A percentile compares a stretch with the other conserved stretches of the same genome.
phyloP scores from a whole-genome alignment of 2,113 vertebrate species.

The Jacana jacana region DNA sequence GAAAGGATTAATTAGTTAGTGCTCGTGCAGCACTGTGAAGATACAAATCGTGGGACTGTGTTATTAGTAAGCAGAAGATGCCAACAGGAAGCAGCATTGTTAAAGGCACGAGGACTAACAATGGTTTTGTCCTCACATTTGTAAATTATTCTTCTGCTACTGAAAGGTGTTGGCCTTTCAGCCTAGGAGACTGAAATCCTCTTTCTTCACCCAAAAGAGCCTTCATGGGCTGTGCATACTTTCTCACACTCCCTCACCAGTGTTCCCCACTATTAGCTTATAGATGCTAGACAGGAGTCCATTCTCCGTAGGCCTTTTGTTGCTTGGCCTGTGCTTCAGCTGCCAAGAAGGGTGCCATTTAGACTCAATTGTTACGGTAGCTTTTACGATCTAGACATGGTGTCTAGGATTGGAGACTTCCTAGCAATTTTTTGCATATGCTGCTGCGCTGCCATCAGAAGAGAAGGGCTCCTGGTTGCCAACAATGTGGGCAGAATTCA shows the following conservation, averaged over 20 bases:
- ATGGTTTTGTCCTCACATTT: conserved; percentile 49
- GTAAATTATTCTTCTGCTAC: conserved; percentile 22
- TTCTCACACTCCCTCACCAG: conserved; percentile 51
- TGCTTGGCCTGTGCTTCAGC: conserved; percentile 35
- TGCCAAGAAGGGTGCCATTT: conserved; percentile 60
- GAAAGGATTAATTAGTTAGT: conserved; percentile 51
- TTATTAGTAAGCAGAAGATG: conserved; percentile 38
- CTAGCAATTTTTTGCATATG: conserved; percentile 47
- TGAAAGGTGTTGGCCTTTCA: conserved; percentile 57
- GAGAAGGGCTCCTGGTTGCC: conserved; percentile 25
- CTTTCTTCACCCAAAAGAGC: conserved; percentile 36
- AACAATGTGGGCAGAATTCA: conserved; percentile 53
- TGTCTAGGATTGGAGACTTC: conserved; percentile 60
- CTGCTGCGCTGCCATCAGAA: conserved; percentile 22
- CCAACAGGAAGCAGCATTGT: conserved; percentile 57
- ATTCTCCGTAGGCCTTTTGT: conserved; percentile 48
- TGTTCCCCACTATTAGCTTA: conserved; percentile 38
- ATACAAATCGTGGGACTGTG: conserved; percentile 19
- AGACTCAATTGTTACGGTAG: conserved; percentile 51
- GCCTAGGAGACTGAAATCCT: conserved; percentile 11
- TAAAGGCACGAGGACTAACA: conserved; percentile 48
- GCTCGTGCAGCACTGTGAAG: conserved; percentile 30
- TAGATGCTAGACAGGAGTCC: conserved; percentile 43
- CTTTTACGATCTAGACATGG: conserved; percentile 60
- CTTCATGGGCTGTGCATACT: conserved; percentile 4